Evolutionary conservation across 2,113 vertebrate genomes (phyloP).

Genomic region (Copsychus sechellarum): DNA sequence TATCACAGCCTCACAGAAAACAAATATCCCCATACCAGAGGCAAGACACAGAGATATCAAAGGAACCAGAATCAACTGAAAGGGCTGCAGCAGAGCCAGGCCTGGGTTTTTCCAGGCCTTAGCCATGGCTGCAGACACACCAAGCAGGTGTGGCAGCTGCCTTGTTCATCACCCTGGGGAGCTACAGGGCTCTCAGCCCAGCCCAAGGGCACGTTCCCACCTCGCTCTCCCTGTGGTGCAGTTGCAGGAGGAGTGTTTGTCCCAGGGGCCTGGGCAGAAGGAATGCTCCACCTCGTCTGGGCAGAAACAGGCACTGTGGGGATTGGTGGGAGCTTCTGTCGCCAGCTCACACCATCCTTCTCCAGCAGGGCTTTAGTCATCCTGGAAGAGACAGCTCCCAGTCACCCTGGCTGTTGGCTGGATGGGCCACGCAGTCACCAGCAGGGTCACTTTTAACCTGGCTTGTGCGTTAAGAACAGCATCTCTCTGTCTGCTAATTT

Average conservation of each 20-base stretch:
- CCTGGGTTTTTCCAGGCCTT: background rate
- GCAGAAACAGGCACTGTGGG: conserved; percentile 84
- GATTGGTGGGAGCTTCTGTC: conserved; percentile 87
- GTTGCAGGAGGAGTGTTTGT: conserved; percentile 38
- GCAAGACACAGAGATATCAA: background rate
- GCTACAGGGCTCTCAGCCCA: background rate
- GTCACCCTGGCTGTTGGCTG: background rate
- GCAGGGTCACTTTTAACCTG: background rate
- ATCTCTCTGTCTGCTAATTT: background rate
- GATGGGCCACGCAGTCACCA: background rate
- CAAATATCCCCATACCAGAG: background rate
- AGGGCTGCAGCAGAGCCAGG: background rate
- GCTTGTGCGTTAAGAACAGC: accelerated
- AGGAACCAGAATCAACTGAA: background rate
- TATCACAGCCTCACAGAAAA: background rate
- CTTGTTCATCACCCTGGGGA: background rate
- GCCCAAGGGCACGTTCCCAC: conserved; percentile 38
- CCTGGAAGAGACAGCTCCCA: conserved; percentile 66
- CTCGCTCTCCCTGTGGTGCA: background rate
- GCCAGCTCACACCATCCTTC: conserved; percentile 84
- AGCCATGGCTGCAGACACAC: background rate
- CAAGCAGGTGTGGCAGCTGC: background rate
- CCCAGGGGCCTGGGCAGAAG: conserved; percentile 7
- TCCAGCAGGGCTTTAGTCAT: conserved; percentile 89
- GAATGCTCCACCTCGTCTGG: conserved; percentile 73